Evolutionary conservation across 2,113 vertebrate genomes (phyloP), one percentile per base, ranked within the genome.

Genomic region (Danio rerio): DNA sequence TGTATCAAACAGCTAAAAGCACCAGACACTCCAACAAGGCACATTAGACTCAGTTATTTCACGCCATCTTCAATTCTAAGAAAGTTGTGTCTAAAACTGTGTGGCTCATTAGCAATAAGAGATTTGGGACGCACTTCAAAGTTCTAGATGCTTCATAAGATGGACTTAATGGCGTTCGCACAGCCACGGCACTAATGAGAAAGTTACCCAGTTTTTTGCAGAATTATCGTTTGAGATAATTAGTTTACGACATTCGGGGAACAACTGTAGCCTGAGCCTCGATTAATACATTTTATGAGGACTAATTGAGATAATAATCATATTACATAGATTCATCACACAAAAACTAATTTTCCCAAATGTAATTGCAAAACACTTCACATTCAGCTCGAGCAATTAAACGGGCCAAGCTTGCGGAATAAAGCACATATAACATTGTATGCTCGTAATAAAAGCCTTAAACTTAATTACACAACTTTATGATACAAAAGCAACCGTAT

Each of bases 331-430:
- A 56, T 45, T 45, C 55, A 81, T 62, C 52, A 71, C 16, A 72
- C 45, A n/a, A 61, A 61, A 61, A 50, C 73, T 59, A 69, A 72
- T 81, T n/a, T 61, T 49, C 68, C 47, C 68, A 72, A 77, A 81
- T 52, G 58, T 62, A 81, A 49, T 50, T 70, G 56, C 55, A 12
- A 71, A 71, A 20, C 7, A 58, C 56, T 78, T 58, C 9, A 49
- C 16, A 77, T 63, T 49, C n/a, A 40, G 75, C 8, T 31, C 6
- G 15, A 62, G 45, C 56, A 77, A 77, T 63, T 77, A 76, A 63
- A 77, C 31, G 45, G 45, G 13, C 45, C 20, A n/a, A 13, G 58
- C 20, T 77, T 62, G 49, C 18, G 49, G 49, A 56, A 62, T 77
- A 77, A 77, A 76, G 40, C 56, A 61, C 56, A 76, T 7, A 20